A percentile compares a stretch with the other conserved stretches of the same genome.
Evolutionary conservation across 2,113 vertebrate genomes (phyloP).

Genomic region (Lophochroa leadbeateri): DNA sequence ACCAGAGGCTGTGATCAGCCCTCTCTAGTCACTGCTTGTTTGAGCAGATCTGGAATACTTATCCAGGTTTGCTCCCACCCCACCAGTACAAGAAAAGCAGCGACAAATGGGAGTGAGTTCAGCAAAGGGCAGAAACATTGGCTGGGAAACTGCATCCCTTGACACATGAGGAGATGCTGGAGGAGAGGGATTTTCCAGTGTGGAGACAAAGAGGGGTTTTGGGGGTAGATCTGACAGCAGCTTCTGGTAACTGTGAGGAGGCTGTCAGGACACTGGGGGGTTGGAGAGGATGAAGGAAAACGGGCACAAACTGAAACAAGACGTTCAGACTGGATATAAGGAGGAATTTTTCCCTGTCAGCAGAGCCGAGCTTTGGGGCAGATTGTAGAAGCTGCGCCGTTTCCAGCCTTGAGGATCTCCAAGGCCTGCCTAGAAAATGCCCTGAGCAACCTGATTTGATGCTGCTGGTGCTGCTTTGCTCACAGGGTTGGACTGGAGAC

Average conservation of each 20-base stretch:
- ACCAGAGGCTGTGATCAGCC: not conserved
- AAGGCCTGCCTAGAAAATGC: not conserved
- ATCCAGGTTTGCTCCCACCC: fast-evolving
- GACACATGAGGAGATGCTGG: fast-evolving
- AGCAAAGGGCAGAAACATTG: fast-evolving
- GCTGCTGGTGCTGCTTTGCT: not conserved
- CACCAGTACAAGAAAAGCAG: not conserved
- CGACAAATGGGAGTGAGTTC: fast-evolving
- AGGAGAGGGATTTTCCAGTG: not conserved
- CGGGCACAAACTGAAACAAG: not conserved
- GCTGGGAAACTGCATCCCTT: not conserved
- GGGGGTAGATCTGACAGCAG: not conserved
- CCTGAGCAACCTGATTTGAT: not conserved
- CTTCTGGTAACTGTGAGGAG: not conserved
- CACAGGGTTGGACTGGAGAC: not conserved
- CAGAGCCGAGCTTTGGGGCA: not conserved
- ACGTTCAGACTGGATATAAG: not conserved
- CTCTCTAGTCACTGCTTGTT: not conserved
- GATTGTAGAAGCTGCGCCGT: not conserved
- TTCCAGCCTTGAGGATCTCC: not conserved
- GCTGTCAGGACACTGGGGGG: not conserved
- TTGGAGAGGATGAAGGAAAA: not conserved
- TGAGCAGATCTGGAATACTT: not conserved
- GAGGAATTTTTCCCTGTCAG: not conserved
- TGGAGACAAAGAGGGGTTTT: not conserved